A percentile compares a stretch with the other conserved stretches of the same genome.
phyloP scores from a whole-genome alignment of 1,140 invertebrate genomes.

The Stenopsyche tienmushanensis region DNA sequence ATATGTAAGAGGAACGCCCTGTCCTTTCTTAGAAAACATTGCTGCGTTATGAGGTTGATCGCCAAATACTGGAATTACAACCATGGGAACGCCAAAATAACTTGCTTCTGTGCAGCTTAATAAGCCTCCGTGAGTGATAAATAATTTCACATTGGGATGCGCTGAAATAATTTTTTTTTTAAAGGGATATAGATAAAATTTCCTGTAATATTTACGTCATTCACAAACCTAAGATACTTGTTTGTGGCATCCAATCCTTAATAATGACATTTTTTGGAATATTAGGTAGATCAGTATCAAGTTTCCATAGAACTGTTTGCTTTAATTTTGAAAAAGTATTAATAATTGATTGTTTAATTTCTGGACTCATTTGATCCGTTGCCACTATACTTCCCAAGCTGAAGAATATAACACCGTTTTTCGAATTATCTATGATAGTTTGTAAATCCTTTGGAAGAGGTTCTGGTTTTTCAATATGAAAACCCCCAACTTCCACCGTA shows the following conservation, averaged over 20 bases:
- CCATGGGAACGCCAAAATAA: slow-evolving; percentile 43
- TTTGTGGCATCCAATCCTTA: slow-evolving; percentile 46
- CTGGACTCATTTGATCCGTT: slow-evolving; percentile 40
- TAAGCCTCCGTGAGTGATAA: slow-evolving; percentile 60
- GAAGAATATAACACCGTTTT: slow-evolving; percentile 52
- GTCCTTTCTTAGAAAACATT: slow-evolving; percentile 43
- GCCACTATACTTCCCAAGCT: slow-evolving; percentile 48
- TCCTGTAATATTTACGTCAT: background rate
- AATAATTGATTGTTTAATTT: slow-evolving; percentile 43
- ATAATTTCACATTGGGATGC: slow-evolving; percentile 50
- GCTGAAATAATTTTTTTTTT: slow-evolving; percentile 49
- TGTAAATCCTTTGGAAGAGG: slow-evolving; percentile 37
- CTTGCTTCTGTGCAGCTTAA: slow-evolving; percentile 50
- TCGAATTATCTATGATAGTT: slow-evolving; percentile 42
- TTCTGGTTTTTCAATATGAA: slow-evolving; percentile 50
- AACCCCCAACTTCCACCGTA: slow-evolving; percentile 58
- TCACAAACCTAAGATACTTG: slow-evolving; percentile 46
- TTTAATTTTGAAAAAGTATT: slow-evolving; percentile 45
- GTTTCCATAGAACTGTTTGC: slow-evolving; percentile 48
- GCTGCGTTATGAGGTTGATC: slow-evolving; percentile 53
- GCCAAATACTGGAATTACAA: slow-evolving; percentile 45
- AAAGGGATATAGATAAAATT: slow-evolving; percentile 21
- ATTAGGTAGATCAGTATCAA: slow-evolving; percentile 45
- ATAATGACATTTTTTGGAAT: slow-evolving; percentile 52
- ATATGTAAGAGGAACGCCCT: slow-evolving; percentile 42